phyloP scores from a whole-genome alignment of 2,113 vertebrate species.

The Pachyramphus minor region DNA sequence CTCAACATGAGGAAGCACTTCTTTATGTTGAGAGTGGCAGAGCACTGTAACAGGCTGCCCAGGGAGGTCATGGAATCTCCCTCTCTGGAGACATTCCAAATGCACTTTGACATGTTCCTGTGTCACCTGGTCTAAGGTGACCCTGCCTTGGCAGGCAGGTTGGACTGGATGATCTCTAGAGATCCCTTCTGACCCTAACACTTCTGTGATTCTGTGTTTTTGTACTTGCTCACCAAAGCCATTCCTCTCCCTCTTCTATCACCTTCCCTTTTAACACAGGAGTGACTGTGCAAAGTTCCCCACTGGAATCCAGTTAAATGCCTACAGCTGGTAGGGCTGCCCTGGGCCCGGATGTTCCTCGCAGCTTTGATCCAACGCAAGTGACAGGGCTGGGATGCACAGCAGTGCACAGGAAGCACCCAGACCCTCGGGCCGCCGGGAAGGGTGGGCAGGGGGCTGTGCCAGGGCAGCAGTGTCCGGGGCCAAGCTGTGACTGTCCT shows the following conservation, averaged over 20 bases:
- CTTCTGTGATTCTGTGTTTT: neutral
- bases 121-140: neutral
- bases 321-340: neutral
- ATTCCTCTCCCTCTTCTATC: neutral
- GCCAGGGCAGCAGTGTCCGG: too few relatives aligned
- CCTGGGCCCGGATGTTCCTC: neutral
- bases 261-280: too few relatives aligned
- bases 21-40: neutral
- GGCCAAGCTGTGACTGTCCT: too few relatives aligned
- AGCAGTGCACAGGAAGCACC: fast-evolving
- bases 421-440: fast-evolving
- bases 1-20: neutral
- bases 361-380: fast-evolving
- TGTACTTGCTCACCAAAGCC: fast-evolving
- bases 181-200: neutral
- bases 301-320: neutral
- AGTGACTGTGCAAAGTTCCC: fast-evolving
- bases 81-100: neutral
- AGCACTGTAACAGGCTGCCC: neutral
- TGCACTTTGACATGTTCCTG: neutral
- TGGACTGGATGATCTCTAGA: neutral
- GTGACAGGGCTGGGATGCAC: too few relatives aligned
- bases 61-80: neutral
- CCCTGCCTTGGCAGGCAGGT: neutral
- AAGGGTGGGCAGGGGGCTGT: too few relatives aligned